Evolutionary conservation across 2,113 vertebrate species (phyloP).

Genomic region (Lucifuga dentata): DNA sequence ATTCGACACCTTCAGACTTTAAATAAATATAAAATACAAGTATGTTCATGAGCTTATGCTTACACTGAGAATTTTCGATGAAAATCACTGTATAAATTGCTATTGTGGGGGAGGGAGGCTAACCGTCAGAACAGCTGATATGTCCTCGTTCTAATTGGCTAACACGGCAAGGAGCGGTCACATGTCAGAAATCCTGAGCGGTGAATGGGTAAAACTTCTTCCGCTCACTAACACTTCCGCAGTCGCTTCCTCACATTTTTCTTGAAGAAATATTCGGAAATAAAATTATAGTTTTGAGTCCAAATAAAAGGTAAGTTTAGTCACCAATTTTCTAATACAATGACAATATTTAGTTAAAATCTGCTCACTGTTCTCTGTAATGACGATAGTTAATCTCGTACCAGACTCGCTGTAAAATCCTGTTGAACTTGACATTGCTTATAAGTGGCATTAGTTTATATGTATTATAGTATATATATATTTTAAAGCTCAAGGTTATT

Average conservation of each 20-base stretch:
- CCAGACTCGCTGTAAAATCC: no score
- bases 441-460: no score
- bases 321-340: rapidly evolving
- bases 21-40: rapidly evolving
- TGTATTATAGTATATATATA: no score
- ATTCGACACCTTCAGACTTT: rapidly evolving
- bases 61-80: no score
- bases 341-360: not conserved
- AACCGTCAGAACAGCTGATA: slow-evolving; percentile 24
- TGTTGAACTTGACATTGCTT: no score
- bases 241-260: no score
- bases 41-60: rapidly evolving
- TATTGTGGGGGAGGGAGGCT: rapidly evolving
- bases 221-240: slow-evolving; percentile 4
- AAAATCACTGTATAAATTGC: no score
- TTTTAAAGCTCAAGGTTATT: no score
- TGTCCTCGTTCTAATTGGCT: slow-evolving; percentile 54
- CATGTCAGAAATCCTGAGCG: rapidly evolving
- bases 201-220: slow-evolving; percentile 41
- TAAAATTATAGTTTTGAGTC: rapidly evolving
- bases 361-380: no score
- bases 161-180: not conserved
- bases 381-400: not conserved
- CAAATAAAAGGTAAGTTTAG: slow-evolving; percentile 39
- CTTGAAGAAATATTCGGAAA: not conserved